phyloP scores from a whole-genome alignment of 2,888 invertebrate species.

The Hofmannophila pseudospretella region DNA sequence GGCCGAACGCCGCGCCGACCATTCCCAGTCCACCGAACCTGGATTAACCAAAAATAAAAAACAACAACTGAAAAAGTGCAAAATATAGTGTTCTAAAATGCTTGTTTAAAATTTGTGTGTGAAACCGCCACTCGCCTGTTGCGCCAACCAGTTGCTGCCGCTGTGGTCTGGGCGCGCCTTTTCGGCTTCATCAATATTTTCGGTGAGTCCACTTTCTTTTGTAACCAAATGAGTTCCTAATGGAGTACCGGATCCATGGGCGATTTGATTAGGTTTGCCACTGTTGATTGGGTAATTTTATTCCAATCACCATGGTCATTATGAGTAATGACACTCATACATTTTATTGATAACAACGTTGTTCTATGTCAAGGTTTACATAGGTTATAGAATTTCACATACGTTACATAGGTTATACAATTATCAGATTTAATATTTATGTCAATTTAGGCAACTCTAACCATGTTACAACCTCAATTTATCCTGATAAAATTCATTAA shows the following conservation, averaged over 20 bases:
- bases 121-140: conserved; percentile 42
- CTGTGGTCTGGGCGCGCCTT: conserved; percentile 33
- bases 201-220: conserved; percentile 53
- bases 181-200: conserved; percentile 37
- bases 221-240: conserved; percentile 23
- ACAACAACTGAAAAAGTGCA: conserved; percentile 32
- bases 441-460: too few species aligned
- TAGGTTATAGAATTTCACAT: too few species aligned
- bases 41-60: conserved; percentile 22
- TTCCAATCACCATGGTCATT: too few species aligned
- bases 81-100: conserved; percentile 53
- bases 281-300: too few species aligned
- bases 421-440: too few species aligned
- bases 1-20: conserved; percentile 60
- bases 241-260: conserved; percentile 7
- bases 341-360: too few species aligned
- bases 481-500: too few species aligned
- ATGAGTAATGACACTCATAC: too few species aligned
- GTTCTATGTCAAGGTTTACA: too few species aligned
- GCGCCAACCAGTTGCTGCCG: conserved; percentile 30
- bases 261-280: neutral
- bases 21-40: conserved; percentile 29
- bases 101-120: conserved; percentile 40
- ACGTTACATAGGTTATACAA: too few species aligned
- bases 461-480: too few species aligned